phyloP scores from a whole-genome alignment of 2,113 vertebrate species.

The Crotophaga sulcirostris region DNA sequence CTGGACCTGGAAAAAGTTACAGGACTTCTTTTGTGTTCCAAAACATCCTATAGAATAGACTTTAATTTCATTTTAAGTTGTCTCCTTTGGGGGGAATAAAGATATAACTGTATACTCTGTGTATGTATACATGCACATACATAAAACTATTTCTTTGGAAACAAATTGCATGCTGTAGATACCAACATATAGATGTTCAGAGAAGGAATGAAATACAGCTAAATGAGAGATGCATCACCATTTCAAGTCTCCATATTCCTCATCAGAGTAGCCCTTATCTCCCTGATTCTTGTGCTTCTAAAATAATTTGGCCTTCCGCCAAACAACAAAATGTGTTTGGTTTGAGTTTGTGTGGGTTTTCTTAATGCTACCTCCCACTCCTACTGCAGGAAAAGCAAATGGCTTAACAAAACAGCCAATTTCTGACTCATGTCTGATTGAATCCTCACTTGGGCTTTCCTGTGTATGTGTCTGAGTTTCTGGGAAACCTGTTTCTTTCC shows the following conservation, averaged over 20 bases:
- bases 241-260: background rate
- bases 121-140: background rate
- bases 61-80: background rate
- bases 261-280: background rate
- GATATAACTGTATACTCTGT: background rate
- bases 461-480: background rate
- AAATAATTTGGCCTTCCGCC: background rate
- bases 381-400: background rate
- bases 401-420: background rate
- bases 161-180: background rate
- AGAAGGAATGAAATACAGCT: background rate
- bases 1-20: background rate
- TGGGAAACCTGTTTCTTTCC: background rate
- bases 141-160: background rate
- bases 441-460: background rate
- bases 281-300: background rate
- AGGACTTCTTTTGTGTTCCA: background rate
- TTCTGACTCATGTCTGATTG: background rate
- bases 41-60: background rate
- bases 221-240: too few species aligned
- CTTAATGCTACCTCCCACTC: background rate
- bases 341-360: background rate
- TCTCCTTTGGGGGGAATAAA: background rate
- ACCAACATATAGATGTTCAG: background rate
- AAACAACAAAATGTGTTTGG: background rate